Evolutionary conservation across 2,888 invertebrate genomes (phyloP), one percentile per base, ranked within the genome.

Genomic region (Watsonalla binaria): DNA sequence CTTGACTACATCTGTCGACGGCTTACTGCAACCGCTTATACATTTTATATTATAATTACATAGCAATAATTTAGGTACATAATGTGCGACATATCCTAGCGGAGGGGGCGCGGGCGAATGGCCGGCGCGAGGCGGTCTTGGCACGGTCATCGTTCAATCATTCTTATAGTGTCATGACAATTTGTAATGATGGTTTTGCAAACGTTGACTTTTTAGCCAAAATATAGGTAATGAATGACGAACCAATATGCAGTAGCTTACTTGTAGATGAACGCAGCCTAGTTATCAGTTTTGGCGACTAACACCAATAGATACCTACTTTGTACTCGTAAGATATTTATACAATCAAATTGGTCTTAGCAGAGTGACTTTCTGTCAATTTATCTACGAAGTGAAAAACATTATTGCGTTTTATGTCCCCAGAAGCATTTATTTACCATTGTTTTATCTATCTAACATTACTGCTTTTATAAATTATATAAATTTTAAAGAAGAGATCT

Each of bases 401-500:
- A 78, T 78, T 62, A 77, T 87, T 89, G 78, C 79, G 84, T 88
- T 87, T 79, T 76, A 85, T 33, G 49, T 82, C 81, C 86, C 85
- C 83, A 83, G 76, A 86, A 78, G 88, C 86, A 89, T 89, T 90
- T 90, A 87, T 86, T 85, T 84, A 81, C 78, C 78, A 80, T 89
- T 89, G 74, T 82, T 87, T 90, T 86, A 80, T 66, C 77, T 79
- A 77, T 68, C 66, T 49, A 11, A 82, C 80, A 84, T 81, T 83
- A 81, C 82, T 74, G 88, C 89, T 89, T 89, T 89, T 89, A 80
- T 85, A 90, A 88, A 88, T 82, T 86, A 86, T 86, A 88, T 89
- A 89, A 86, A 88, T 90, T 90, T 90, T 90, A 90, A 90, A 90
- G 90, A 82, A 90, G 88, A 90, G 88, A 89, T 90, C 87, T 90